Evolutionary conservation across 2,113 vertebrate species (phyloP), one percentile per base, ranked within the genome.

Genomic region (Spilogale gracilis): DNA sequence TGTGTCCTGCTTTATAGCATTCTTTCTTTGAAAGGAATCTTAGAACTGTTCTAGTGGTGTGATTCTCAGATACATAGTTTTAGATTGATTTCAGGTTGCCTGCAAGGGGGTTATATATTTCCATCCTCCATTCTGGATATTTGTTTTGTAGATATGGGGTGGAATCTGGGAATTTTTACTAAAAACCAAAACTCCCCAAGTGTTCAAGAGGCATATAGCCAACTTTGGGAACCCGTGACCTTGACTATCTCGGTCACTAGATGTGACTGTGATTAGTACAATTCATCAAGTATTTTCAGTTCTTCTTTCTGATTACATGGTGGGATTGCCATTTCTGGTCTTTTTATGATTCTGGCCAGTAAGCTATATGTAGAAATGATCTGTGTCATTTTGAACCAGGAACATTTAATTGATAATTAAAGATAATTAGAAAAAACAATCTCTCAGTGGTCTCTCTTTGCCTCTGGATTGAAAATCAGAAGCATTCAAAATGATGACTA

Each of bases 231-330:
- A 48, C 63, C 8, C 45, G 43, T 58, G n/a, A 58, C 25, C 54
- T 82, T 58, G 61, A 67, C 45, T 8, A 32, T 91, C 9, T 80
- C n/a, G 17, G 32, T 92, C 63, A 92, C 52, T 61, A 14, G 54
- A 43, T 48, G 20, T 58, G 63, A 56, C 5, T 71, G 78, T 45
- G 4, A 91, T 81, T 30, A 56, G 23, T 81, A 69, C n/a, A 91
- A 32, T 90, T 90, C 45, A 52, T 79, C 32, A 79, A 50, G 38
- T 81, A 80, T 81, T 91, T 69, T 91, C 48, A 91, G 61, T 69
- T 81, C n/a, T 91, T 56, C 48, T 81, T 56, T 56, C 78, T 91
- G n/a, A 69, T 56, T n/a, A 69, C 61, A 23, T 67, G n/a, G n/a
- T 91, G 27, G 17, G 50, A 30, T 91, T 91, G 78, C 61, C 25